phyloP scores from a whole-genome alignment of 2,797 vertebrate genomes.

The Rhodeus uyekii region DNA sequence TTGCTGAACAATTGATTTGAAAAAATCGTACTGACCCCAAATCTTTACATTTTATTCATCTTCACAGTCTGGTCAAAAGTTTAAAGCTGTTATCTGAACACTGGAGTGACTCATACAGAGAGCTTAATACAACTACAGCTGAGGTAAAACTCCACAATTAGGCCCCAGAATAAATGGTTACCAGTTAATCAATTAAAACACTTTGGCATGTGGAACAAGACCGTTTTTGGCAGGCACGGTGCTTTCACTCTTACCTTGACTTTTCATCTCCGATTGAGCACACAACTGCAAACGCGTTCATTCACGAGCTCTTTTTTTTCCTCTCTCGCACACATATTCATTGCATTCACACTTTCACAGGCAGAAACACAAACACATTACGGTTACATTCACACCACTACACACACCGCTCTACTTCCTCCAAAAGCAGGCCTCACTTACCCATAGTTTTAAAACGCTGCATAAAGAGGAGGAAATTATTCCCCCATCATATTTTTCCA shows the following conservation, averaged over 20 bases:
- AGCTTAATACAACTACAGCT: slow-evolving; percentile 37
- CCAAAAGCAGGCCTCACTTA: slow-evolving; percentile 58
- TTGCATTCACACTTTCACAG: slow-evolving; percentile 28
- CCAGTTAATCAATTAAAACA: slow-evolving; percentile 56
- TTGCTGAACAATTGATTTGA: background rate
- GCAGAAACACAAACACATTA: slow-evolving; percentile 26
- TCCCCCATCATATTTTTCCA: slow-evolving; percentile 64
- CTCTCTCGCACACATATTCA: background rate
- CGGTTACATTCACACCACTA: slow-evolving; percentile 39
- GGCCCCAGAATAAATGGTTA: slow-evolving; percentile 46
- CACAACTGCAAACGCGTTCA: background rate
- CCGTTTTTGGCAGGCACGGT: slow-evolving; percentile 49
- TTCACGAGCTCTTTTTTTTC: background rate
- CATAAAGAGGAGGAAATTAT: slow-evolving; percentile 65
- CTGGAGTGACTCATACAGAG: slow-evolving; percentile 8
- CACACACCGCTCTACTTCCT: slow-evolving; percentile 28
- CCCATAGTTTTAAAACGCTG: slow-evolving; percentile 56
- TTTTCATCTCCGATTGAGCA: slow-evolving; percentile 37
- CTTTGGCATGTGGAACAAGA: slow-evolving; percentile 42
- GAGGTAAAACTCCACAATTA: slow-evolving; percentile 55
- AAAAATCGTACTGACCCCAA: background rate
- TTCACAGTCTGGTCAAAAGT: slow-evolving; percentile 1
- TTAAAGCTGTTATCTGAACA: slow-evolving; percentile 23
- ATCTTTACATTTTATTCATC: background rate
- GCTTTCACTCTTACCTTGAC: slow-evolving; percentile 33